A percentile compares a stretch with the other conserved stretches of the same genome.
These are phyloP conservation scores for Epinephelus malabaricus DNA, from an alignment of 2,797 vertebrate species.

Conservation along the genomic window DNA sequence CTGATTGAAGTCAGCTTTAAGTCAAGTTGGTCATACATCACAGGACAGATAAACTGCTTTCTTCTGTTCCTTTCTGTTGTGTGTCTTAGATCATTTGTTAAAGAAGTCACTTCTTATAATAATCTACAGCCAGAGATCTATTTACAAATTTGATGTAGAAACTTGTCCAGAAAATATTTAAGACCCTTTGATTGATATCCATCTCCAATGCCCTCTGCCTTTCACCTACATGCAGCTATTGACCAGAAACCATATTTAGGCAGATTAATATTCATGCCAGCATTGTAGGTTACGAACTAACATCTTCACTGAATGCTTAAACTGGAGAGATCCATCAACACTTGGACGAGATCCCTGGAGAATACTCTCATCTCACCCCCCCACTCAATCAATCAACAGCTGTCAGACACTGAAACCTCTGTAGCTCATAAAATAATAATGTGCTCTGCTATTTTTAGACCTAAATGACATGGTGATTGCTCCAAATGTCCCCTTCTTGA, in stretches of 20 bases:
- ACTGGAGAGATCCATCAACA: slow-evolving; percentile 31
- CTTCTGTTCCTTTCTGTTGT: neutral
- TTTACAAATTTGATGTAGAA: slow-evolving; percentile 2
- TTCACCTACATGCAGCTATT: neutral
- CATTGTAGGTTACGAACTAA: neutral
- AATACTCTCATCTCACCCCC: slow-evolving; percentile 2
- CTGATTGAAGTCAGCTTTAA: no score
- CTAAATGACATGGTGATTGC: no score
- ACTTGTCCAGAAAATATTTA: neutral
- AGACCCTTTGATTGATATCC: neutral
- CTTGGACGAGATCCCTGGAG: slow-evolving; percentile 34
- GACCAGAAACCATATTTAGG: neutral
- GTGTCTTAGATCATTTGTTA: neutral
- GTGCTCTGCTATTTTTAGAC: slow-evolving; percentile 35
- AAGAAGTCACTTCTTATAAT: neutral
- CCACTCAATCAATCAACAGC: slow-evolving; percentile 27
- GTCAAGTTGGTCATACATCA: neutral
- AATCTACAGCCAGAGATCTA: neutral
- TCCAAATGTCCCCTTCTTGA: neutral
- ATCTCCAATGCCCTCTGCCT: neutral
- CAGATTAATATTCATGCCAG: slow-evolving; percentile 8
- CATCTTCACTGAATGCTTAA: slow-evolving; percentile 2
- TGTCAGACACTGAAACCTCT: slow-evolving; percentile 32
- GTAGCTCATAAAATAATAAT: slow-evolving; percentile 34
- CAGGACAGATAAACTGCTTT: neutral